Evolutionary conservation across 2,113 vertebrate genomes (phyloP), one percentile per base, ranked within the genome.

Genomic region (Rhineura floridana): DNA sequence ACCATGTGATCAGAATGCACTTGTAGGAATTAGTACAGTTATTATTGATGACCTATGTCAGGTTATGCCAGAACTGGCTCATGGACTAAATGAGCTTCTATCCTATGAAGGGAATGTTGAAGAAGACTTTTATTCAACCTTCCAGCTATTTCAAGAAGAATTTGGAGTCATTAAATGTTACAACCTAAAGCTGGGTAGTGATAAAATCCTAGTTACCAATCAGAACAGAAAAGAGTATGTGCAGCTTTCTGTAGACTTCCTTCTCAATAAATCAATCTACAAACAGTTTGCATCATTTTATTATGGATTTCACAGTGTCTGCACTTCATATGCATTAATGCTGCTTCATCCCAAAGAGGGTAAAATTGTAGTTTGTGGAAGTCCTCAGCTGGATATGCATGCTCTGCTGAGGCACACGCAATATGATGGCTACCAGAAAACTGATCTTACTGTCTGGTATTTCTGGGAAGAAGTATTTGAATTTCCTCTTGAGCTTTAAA

Each of bases 381-480:
- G 97, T 88, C 98, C 99, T 13, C 98, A 99, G 25, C 95, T 99
- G 79, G 99, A 99, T 91, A 98, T 99, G 98, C 94, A 96, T 0
- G 97, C 98, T 46, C 96, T 99, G 93, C 99, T 99, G 94, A 96
- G 97, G 94, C 98, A 97, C 3, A 98, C 98, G n/a, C 98, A 99
- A 55, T 99, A 99, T 21, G 98, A 99, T 70, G 98, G 99, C 69
- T 99, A 98, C 89, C 96, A 97, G 59, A 98, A 98, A 95, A 97
- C 96, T 0, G 98, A 99, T 94, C 69, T 95, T 85, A 99, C 99
- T 44, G 96, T 99, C 65, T 94, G 98, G 84, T 98, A 97, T 65
- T 98, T 99, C 95, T 99, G 99, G 99, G 99, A 99, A n/a, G 98
- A 99, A 91, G 98, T n/a, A n/a, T n/a, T n/a, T n/a, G n/a, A n/a